Base-by-base conservation (phyloP, 2,888 invertebrate genomes). In the Athalia circularis region DNA sequence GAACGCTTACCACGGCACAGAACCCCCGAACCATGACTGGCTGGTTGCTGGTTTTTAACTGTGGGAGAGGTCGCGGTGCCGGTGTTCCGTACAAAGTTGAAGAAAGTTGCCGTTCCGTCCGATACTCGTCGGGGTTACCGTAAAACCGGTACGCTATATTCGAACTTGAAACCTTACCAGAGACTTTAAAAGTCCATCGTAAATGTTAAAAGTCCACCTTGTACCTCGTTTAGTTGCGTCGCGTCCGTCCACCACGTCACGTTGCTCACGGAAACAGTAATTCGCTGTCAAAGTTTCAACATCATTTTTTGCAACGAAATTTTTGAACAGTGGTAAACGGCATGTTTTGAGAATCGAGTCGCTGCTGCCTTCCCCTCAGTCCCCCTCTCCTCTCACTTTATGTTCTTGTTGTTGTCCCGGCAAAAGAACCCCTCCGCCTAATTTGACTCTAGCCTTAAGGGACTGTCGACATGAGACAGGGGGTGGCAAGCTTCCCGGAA, bases 111-210 rank as follows among this genome's bases (percentile, higher is more conserved):
- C 43, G 5, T 45, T 45, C 68, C 75, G 75, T 68, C 78, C 62
- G 77, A 85, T 84, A 81, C 82, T 83, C 80, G 80, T 79, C 77
- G 6, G 80, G 87, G 86, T 45, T 57, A 52, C 29, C 57, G 87
- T 86, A 86, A 88, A 88, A 87, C 86, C 82, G 79, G 80, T 81
- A 80, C 80, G 86, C 85, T 81, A 29, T 84, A 85, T 83, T 82
- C 50, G 81, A 79, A 80, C 81, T 77, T 78, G 68, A 82, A 83
- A 82, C 82, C 82, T 82, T 70, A 70, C 80, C 62, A 43, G 80
- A 81, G 85, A 84, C 85, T 86, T 84, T 82, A 82, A 80, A 77
- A 80, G 80, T 78, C 81, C n/a, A 7, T 47, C 59, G 29, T 70
- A 59, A 70, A 57, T 47, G 70, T 29, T 29, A 2, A 29, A 29